Evolutionary conservation across 2,888 invertebrate species (phyloP).

Genomic region (Epinotia demarniana): DNA sequence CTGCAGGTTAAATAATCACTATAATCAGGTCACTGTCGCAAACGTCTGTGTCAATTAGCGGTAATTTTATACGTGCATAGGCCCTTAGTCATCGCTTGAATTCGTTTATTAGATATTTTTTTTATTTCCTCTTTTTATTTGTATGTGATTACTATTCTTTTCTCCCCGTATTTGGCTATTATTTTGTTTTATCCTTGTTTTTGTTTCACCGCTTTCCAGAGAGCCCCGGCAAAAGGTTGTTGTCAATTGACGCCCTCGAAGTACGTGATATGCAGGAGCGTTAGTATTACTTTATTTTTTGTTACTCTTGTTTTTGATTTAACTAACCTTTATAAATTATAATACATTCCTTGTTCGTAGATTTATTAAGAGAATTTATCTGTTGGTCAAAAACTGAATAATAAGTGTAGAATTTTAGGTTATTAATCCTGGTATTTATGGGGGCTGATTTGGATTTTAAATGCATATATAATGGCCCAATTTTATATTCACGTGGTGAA

Average conservation of each 20-base stretch:
- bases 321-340: neutral
- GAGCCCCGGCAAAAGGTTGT: constrained; percentile 69
- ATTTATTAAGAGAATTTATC: no score
- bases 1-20: no score
- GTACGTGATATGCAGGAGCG: constrained; percentile 80
- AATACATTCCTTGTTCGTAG: no score
- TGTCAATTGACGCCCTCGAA: constrained; percentile 75
- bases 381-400: no score
- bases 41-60: no score
- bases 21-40: no score
- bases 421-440: no score
- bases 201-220: constrained; percentile 71
- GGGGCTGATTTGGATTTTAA: no score
- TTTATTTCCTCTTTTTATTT: constrained; percentile 1
- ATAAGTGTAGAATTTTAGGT: no score
- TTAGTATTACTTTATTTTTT: constrained; percentile 69
- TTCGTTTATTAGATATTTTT: neutral
- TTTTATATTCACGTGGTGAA: no score
- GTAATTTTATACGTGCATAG: no score
- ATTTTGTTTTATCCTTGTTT: constrained; percentile 51
- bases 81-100: neutral
- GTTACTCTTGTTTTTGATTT: constrained; percentile 47
- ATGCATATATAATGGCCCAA: no score
- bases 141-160: constrained; percentile 13
- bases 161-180: constrained; percentile 57